Evolutionary conservation across 1,140 invertebrate genomes (phyloP).

Genomic region (Lasaia peninsularis): DNA sequence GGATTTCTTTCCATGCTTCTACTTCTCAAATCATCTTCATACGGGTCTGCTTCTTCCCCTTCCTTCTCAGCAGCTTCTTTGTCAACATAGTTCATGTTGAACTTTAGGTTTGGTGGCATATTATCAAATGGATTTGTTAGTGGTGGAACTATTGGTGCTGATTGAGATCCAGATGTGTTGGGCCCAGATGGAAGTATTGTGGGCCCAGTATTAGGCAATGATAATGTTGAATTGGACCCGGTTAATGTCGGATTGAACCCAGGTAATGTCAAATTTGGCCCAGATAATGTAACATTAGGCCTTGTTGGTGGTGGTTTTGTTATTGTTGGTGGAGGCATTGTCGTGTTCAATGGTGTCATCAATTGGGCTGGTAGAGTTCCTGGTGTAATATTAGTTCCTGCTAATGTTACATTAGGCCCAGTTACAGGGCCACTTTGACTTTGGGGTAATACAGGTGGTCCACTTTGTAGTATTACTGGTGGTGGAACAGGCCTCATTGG

Average conservation of each 20-base stretch:
- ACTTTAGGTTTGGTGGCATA: conserved; percentile 48
- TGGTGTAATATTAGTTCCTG: not conserved
- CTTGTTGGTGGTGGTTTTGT: not conserved
- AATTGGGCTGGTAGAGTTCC: not conserved
- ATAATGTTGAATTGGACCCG: not conserved
- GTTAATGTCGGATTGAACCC: not conserved
- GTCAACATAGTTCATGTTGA: conserved; percentile 32
- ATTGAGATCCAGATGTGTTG: conserved; percentile 6
- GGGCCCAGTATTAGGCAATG: no score
- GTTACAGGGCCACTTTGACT: not conserved
- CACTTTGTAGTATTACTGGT: not conserved
- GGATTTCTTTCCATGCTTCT: conserved; percentile 29
- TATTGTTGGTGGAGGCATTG: conserved; percentile 2
- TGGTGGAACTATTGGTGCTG: conserved; percentile 35
- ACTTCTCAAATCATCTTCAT: conserved; percentile 43
- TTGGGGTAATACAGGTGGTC: not conserved
- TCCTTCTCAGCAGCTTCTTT: conserved; percentile 20
- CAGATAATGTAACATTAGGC: not conserved
- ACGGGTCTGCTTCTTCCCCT: conserved; percentile 37
- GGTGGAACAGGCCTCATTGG: not conserved
- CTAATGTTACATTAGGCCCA: not conserved
- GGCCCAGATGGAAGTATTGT: not conserved
- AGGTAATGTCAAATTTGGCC: not conserved
- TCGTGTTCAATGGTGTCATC: not conserved
- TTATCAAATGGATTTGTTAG: conserved; percentile 58